Evolutionary conservation across 2,113 vertebrate genomes (phyloP).

Genomic region (Myodes glareolus): DNA sequence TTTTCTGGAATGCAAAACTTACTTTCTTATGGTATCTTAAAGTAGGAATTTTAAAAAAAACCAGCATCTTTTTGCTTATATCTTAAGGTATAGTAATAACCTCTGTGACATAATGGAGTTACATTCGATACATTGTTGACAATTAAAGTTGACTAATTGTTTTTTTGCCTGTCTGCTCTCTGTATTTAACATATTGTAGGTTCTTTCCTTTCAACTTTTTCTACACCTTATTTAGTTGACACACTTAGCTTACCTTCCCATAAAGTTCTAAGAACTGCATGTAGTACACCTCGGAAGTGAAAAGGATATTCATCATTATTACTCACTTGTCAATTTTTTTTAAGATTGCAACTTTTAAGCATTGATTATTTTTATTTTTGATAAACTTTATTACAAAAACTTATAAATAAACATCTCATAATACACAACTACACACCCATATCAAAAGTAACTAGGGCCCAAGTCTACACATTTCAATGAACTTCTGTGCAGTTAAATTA

Average conservation of each 20-base stretch:
- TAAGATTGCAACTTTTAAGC: background rate
- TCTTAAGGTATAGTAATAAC: background rate
- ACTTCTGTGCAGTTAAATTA: background rate
- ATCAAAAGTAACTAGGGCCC: background rate
- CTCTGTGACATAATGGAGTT: background rate
- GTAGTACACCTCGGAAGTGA: background rate
- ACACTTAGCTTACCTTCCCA: background rate
- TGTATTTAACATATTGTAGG: background rate
- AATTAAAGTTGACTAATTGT: background rate
- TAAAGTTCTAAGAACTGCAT: background rate
- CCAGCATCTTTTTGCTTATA: background rate
- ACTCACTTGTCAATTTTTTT: background rate
- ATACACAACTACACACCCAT: background rate
- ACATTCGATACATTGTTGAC: conserved; percentile 21
- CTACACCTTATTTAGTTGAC: background rate
- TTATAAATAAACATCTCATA: background rate
- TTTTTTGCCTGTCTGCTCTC: background rate
- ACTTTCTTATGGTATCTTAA: background rate
- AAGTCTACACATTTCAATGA: background rate
- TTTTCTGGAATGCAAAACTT: background rate
- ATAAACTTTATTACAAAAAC: background rate
- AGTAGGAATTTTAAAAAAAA: background rate
- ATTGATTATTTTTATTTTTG: background rate
- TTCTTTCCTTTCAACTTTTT: background rate
- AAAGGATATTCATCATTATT: background rate